A percentile compares a stretch with the other conserved stretches of the same genome.
These are phyloP conservation scores for Ptychadena robeensis DNA, from an alignment of 2,797 vertebrate genomes.

Conservation along the genomic window DNA sequence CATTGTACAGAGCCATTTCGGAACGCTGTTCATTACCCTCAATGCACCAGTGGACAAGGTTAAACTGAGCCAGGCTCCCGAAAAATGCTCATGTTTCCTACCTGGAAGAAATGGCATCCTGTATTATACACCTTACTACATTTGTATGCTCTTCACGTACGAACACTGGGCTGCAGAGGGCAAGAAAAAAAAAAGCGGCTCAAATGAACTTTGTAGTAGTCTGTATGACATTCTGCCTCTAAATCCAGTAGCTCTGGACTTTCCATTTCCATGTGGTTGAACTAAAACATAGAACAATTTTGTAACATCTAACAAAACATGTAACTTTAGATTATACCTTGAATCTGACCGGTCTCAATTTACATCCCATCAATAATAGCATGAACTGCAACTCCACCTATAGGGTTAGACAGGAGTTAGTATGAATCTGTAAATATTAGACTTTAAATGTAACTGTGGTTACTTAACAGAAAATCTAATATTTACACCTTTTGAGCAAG, in stretches of 20 bases:
- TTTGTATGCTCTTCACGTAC: slow-evolving; percentile 3
- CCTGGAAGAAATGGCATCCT: slow-evolving; percentile 41
- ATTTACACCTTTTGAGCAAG: neutral
- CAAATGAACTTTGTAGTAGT: neutral
- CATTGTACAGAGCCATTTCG: slow-evolving; percentile 45
- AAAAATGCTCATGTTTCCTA: slow-evolving; percentile 50
- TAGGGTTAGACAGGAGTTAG: neutral
- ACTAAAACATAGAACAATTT: neutral
- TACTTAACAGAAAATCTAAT: no score
- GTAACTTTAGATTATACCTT: no score
- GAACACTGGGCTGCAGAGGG: neutral
- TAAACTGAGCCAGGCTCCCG: slow-evolving; percentile 56
- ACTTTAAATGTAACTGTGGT: no score
- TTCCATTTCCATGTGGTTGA: neutral
- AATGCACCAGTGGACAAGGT: slow-evolving; percentile 61
- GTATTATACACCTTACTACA: slow-evolving; percentile 20
- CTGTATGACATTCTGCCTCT: neutral
- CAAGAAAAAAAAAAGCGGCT: no score
- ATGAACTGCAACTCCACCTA: neutral
- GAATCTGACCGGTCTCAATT: neutral
- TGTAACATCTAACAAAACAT: neutral
- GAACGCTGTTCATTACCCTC: slow-evolving; percentile 55
- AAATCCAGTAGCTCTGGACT: no score
- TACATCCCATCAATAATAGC: neutral
- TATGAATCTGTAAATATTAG: neutral